A percentile compares a stretch with the other conserved stretches of the same genome.
Evolutionary conservation across 2,888 invertebrate genomes (phyloP).

Genomic region (Chymomyza amoena): DNA sequence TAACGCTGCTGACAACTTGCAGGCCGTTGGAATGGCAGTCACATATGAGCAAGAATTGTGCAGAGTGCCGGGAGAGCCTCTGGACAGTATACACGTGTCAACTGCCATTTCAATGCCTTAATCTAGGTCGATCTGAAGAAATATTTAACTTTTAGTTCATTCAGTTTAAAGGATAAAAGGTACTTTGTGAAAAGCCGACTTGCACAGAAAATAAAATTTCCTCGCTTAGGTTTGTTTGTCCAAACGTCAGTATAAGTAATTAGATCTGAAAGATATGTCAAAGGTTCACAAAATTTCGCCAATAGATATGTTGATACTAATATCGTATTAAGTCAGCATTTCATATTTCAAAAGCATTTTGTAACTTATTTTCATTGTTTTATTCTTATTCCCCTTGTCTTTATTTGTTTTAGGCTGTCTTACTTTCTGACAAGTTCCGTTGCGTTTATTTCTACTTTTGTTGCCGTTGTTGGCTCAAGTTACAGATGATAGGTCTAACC

Average conservation of each 20-base stretch:
- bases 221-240: no score
- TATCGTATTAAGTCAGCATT: no score
- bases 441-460: slow-evolving; percentile 57
- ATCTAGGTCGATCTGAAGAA: not conserved
- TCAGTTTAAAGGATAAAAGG: no score
- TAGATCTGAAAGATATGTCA: no score
- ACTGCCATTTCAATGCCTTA: not conserved
- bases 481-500: slow-evolving; percentile 50
- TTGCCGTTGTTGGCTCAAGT: slow-evolving; percentile 27
- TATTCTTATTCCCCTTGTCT: not conserved
- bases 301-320: no score
- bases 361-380: no score
- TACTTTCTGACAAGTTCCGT: slow-evolving; percentile 69
- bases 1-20: not conserved
- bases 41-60: not conserved
- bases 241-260: no score
- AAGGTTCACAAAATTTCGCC: no score
- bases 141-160: not conserved
- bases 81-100: not conserved
- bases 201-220: no score
- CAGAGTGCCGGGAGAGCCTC: not conserved
- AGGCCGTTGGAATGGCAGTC: not conserved
- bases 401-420: slow-evolving; percentile 21
- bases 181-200: no score
- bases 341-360: no score